Evolutionary conservation across 2,888 invertebrate genomes (phyloP), one percentile per base, ranked within the genome.

Genomic region (Crocallis elinguaria): DNA sequence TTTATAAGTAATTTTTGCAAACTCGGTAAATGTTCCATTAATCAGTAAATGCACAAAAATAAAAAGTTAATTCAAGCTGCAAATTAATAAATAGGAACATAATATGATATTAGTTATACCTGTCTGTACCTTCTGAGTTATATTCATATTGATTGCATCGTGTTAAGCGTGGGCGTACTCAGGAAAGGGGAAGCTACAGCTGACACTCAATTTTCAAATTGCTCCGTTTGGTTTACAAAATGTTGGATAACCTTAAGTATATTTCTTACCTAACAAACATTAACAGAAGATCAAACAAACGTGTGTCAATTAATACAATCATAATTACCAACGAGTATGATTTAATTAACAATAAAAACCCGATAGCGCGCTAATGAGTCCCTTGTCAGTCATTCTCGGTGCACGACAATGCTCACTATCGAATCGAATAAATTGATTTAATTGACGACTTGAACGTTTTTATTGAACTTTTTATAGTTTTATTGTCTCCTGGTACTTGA

Each of bases 391-490:
- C 38, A 41, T 27, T 23, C 35, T 45, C 25, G 25, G 7, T 17
- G 33, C 16, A 21, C 38, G 16, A 25, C 38, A 37, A 25, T 21
- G 7, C 27, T 37, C 48, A 39, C 25, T 66, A 66, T 60, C 57
- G 46, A 37, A 49, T 49, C 56, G 39, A 64, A 63, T 68, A 44
- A 66, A 59, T 69, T 60, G 35, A 63, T 64, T 64, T 66, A 63
- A 64, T 63, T 64, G 70, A 64, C 59, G 23, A 54, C 19, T 43
- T 30, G 51, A 57, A 62, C 62, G 54, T 49, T 62, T 57, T 63
- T 56, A 62, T 64, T 62, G 53, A 59, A 60, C 49, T 60, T 63
- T 62, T 65, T 59, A 67, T 69, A 30, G 52, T 52, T 52, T 56
- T 51, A 56, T 56, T 48, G 41, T 57, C 52, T 52, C 52, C 52